Conservation (phyloP, 2,888 invertebrate genomes). For the Pseudeuparius sepicola region DNA sequence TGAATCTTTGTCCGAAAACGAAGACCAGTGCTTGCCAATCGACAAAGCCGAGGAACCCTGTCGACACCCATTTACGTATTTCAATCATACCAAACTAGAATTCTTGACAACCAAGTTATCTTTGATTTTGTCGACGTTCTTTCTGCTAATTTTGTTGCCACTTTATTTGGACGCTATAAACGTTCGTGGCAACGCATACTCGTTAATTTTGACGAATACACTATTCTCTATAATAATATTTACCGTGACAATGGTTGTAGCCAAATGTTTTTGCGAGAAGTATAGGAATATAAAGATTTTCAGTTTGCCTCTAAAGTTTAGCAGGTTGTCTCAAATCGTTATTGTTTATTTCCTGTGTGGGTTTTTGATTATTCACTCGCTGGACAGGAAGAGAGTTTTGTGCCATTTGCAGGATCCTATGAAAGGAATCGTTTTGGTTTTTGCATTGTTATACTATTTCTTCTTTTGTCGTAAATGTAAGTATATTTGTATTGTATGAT, state of each 20-base stretch:
- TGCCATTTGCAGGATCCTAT: conserved; percentile 54
- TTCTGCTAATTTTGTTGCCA: conserved; percentile 43
- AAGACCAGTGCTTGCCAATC: conserved; percentile 32
- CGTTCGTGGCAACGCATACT: conserved; percentile 33
- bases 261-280: conserved; percentile 28
- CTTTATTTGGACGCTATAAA: conserved; percentile 41
- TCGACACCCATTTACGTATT: conserved; percentile 26
- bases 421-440: conserved; percentile 47
- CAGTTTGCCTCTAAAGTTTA: conserved; percentile 37
- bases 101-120: conserved; percentile 40
- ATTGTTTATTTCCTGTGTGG: conserved; percentile 39
- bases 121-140: conserved; percentile 41
- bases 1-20: conserved; percentile 35
- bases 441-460: conserved; percentile 48
- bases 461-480: conserved; percentile 50
- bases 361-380: conserved; percentile 42
- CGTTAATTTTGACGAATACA: conserved; percentile 32
- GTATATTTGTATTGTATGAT: conserved; percentile 24
- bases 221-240: conserved; percentile 29
- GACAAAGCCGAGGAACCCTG: conserved; percentile 30
- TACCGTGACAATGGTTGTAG: conserved; percentile 24
- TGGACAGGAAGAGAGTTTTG: conserved; percentile 45
- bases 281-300: conserved; percentile 28
- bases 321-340: conserved; percentile 38
- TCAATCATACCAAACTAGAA: conserved; percentile 36